Evolutionary conservation across 2,797 vertebrate genomes (phyloP).

Genomic region (Hippoglossus hippoglossus): DNA sequence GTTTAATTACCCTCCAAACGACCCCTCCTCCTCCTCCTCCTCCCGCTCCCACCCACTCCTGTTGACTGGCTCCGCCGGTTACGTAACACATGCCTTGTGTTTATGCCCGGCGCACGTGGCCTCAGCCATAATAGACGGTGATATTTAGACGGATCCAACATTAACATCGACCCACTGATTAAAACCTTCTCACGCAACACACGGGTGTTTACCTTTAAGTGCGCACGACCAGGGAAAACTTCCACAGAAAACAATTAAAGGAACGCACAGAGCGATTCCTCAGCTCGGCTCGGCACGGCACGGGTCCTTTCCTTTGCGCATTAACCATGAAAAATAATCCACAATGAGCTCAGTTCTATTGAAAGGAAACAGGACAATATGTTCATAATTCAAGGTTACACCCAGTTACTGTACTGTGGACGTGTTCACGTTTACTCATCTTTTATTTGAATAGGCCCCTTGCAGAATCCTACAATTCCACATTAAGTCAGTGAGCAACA

Average conservation of each 20-base stretch:
- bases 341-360: neutral
- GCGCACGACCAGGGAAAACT: neutral
- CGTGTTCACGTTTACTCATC: too few species aligned
- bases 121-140: conserved; percentile 51
- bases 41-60: conserved; percentile 42
- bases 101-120: conserved; percentile 72
- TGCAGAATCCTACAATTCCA: too few species aligned
- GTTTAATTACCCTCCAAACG: conserved; percentile 38
- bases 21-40: conserved; percentile 25
- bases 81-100: conserved; percentile 63
- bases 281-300: too few species aligned
- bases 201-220: neutral
- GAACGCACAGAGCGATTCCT: conserved; percentile 4
- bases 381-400: neutral
- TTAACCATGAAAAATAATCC: conserved; percentile 5
- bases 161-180: conserved; percentile 14
- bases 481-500: too few species aligned
- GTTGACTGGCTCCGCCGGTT: conserved; percentile 67
- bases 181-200: neutral
- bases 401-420: too few species aligned
- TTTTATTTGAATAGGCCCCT: too few species aligned
- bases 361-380: neutral
- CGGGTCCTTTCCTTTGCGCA: neutral
- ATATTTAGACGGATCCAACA: conserved; percentile 49
- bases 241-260: neutral